A percentile compares a stretch with the other conserved stretches of the same genome.
phyloP scores from a whole-genome alignment of 53 echinoderm and acorn worm species.

The Paracentrotus lividus region DNA sequence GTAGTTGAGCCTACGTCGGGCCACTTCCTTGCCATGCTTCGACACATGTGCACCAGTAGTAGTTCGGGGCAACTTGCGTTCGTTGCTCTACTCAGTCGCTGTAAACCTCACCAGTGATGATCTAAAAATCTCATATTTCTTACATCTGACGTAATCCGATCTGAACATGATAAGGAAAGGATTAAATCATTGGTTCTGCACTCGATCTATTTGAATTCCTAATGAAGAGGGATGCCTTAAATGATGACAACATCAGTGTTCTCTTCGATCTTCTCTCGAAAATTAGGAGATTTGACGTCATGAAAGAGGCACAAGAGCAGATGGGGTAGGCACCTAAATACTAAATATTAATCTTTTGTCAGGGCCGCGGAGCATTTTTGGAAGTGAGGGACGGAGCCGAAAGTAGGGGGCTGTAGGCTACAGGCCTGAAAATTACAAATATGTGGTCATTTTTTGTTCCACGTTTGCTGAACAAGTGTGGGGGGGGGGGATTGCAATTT shows the following conservation, averaged over 20 bases:
- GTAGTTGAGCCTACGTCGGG: too few species aligned
- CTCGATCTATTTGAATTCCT: constrained; percentile 16
- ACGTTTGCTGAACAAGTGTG: too few species aligned
- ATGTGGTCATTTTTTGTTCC: too few species aligned
- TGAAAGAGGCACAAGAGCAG: background rate
- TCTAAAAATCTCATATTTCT: background rate
- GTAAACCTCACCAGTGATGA: background rate
- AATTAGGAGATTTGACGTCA: constrained; percentile 26
- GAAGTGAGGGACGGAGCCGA: too few species aligned
- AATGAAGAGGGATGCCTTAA: constrained; percentile 14
- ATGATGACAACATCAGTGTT: background rate
- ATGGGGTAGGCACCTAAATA: constrained; percentile 11
- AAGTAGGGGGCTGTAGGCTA: too few species aligned
- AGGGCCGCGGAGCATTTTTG: too few species aligned
- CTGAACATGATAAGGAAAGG: constrained; percentile 20
- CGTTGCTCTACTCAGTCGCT: constrained; percentile 20
- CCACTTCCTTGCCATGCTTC: too few species aligned
- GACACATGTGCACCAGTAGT: too few species aligned
- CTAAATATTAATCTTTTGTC: too few species aligned
- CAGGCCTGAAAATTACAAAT: too few species aligned
- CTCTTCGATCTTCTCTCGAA: constrained; percentile 28
- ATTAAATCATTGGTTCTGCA: background rate
- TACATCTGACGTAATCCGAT: background rate
- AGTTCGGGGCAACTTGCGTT: constrained; percentile 9
- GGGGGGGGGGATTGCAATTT: too few species aligned